These are phyloP conservation scores for Anthoscopus minutus DNA, from an alignment of 2,113 vertebrate species.

Conservation along the genomic window DNA sequence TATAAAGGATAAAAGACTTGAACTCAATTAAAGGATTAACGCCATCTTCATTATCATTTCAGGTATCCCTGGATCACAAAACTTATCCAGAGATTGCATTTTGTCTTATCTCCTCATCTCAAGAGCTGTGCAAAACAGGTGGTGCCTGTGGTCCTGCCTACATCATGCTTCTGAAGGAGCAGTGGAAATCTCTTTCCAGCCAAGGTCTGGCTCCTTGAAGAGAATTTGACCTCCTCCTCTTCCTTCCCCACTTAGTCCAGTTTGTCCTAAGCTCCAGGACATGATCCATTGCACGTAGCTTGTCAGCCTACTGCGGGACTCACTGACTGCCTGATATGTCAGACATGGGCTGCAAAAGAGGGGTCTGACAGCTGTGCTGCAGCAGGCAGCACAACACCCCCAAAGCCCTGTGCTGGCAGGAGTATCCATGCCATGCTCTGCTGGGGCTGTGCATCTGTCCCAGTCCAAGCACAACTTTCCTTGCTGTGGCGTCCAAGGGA, in stretches of 20 bases:
- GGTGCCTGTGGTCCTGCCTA: not conserved
- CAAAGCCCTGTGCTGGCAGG: accelerated
- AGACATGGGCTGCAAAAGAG: not conserved
- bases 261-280: not conserved
- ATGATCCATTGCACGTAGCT: accelerated
- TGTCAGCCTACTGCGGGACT: not conserved
- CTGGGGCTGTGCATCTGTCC: not conserved
- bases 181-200: not conserved
- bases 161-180: not conserved
- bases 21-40: not conserved
- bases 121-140: not conserved
- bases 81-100: not conserved
- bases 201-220: not conserved
- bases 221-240: not conserved
- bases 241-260: not conserved
- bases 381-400: not conserved
- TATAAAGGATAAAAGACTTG: not conserved
- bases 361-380: not conserved
- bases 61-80: not conserved
- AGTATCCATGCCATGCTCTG: not conserved
- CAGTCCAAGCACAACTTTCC: not conserved
- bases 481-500: not conserved
- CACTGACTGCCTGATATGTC: accelerated
- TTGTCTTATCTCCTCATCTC: not conserved
- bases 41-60: not conserved